These are phyloP conservation scores for Upupa epops DNA, from an alignment of 2,113 vertebrate species.

Conservation along the genomic window DNA sequence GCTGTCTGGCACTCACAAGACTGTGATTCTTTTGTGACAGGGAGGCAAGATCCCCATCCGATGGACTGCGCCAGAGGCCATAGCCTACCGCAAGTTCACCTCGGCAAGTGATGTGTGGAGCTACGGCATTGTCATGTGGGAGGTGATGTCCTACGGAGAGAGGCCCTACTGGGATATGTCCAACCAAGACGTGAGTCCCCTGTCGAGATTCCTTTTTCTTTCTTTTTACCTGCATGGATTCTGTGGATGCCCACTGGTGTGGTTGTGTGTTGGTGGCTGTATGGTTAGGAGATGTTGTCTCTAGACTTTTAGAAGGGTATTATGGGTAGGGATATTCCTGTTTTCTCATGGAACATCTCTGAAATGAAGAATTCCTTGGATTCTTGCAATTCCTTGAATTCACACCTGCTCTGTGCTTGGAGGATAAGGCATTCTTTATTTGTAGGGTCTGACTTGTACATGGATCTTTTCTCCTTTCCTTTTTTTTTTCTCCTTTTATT, in stretches of 20 bases:
- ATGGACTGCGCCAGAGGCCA: slow-evolving; percentile 97
- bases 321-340: neutral
- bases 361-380: neutral
- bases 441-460: neutral
- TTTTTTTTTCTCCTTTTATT: neutral
- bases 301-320: neutral
- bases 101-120: slow-evolving; percentile 97
- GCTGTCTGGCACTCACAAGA: neutral
- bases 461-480: neutral
- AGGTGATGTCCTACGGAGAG: slow-evolving; percentile 98
- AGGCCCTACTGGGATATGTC: slow-evolving; percentile 99
- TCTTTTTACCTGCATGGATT: fast-evolving
- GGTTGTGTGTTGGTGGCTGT: neutral
- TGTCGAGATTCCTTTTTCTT: neutral
- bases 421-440: neutral
- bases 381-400: neutral
- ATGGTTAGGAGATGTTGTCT: neutral
- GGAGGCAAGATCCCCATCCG: slow-evolving; percentile 98
- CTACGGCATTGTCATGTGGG: slow-evolving; percentile 98
- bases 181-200: slow-evolving; percentile 91
- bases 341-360: neutral
- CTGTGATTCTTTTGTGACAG: slow-evolving; percentile 69
- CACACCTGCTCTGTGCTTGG: neutral
- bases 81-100: slow-evolving; percentile 97
- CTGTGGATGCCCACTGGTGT: neutral